Base-by-base conservation (phyloP, 2,888 invertebrate species). In the Drosophila kanekoi region DNA sequence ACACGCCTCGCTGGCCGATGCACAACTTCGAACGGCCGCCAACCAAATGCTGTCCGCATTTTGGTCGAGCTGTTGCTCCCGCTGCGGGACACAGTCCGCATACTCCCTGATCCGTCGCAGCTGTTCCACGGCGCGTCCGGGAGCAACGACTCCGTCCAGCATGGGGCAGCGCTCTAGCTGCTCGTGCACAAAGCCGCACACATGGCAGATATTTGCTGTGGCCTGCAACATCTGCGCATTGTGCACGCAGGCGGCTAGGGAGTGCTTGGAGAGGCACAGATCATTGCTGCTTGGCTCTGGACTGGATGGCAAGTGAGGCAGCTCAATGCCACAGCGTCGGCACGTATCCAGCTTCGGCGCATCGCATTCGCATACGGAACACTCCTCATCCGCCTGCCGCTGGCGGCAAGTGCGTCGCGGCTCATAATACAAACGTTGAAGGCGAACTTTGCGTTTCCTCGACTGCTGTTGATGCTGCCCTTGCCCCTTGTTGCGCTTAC, bases 171-270 rank as follows among this genome's bases (percentile, higher is more conserved):
- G 1, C 1, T 6, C 9, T 0, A 6, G 11, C 33, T n/a, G 45
- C 1, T 18, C 16, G 23, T 81, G 86, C 23, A 82, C 40, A 18
- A 40, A 76, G n/a, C 86, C 80, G 51, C 86, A 80, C 1, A 41
- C 23, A 0, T 33, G n/a, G 14, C 86, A 79, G 11, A 83, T 52
- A 10, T 79, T 51, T 0, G 41, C 5, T 4, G 57, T n/a, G 1
- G 41, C 23, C 0, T 23, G 18, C n/a, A 51, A 8, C 18, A 72
- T 10, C 13, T 59, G 13, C 5, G 14, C 5, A 23, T 68, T 82
- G 5, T 65, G 64, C 43, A 52, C 64, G 47, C 89, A 82, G 13
- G 89, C 87, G 10, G 56, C 18, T 0, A 82, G 54, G 13, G 54
- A 57, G 8, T 40, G 20, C 14, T 20, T 13, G 6, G 81, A 63